Evolutionary conservation across 2,888 invertebrate species (phyloP), one percentile per base, ranked within the genome.

Genomic region (Apotomis capreana): DNA sequence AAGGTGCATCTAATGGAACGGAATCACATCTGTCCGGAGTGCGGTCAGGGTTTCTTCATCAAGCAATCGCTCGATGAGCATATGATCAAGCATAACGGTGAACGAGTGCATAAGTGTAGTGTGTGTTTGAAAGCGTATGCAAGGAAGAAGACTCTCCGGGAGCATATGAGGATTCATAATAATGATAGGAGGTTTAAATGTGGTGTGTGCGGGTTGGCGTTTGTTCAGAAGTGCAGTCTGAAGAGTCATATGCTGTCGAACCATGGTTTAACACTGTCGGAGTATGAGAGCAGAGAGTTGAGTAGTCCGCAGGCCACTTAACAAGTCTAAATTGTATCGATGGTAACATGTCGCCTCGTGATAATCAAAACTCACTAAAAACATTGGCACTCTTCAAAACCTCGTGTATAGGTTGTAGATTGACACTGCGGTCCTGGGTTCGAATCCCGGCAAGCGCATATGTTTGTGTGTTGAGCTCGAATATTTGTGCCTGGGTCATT

Each of bases 141-240:
- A 0, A 84, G 92, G 37, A 91, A 90, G 75, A 92, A 92, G 55
- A 92, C 92, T 0, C 68, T 92, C 6, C 76, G 89, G 0, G 91
- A 92, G 64, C 92, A 92, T 76, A 89, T 92, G 89, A 55, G 91
- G n/a, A 92, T 92, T 4, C 92, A 92, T 70, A 89, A 90, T 69
- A 90, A 92, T 70, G 92, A 92, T 74, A 86, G 89, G 51, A 72
- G 92, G 3, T 92, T 92, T 26, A 90, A 90, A 55, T 92, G 92
- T 60, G 89, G 87, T 0, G 79, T 91, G 0, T 92, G 92, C 61
- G 83, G 83, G 0, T 6, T 87, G 0, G 87, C 91, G 0, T 92
- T 92, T 51, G 91, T 92, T 0, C 92, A 92, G 63, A 92, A 92
- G 52, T 89, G 89, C 55, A 89, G 90, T 78, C 79, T 92, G 75